Percentiles rank a stretch among this genome's conserved stretches.
Evolutionary conservation across 1,140 invertebrate genomes (phyloP).

Genomic region (Zaprionus taronus): DNA sequence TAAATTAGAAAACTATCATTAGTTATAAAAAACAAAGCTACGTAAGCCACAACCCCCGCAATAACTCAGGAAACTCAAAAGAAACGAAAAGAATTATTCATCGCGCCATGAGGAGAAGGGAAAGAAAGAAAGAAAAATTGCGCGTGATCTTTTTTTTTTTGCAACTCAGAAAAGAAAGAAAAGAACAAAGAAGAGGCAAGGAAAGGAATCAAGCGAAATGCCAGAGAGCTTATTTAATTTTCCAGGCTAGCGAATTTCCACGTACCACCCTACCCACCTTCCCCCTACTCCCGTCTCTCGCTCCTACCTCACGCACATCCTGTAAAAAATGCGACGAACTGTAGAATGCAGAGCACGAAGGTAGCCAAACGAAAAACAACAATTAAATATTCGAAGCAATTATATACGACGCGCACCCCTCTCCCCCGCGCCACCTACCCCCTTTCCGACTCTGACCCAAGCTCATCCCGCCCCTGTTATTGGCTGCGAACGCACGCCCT

Average conservation of each 20-base stretch:
- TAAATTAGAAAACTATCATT: conserved; percentile 40
- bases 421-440: neutral
- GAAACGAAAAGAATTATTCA: neutral
- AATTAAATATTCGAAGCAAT: conserved; percentile 74
- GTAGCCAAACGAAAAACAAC: conserved; percentile 31
- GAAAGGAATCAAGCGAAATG: conserved; percentile 5
- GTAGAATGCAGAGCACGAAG: conserved; percentile 21
- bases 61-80: neutral
- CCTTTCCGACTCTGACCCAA: neutral
- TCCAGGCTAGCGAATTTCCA: conserved; percentile 13
- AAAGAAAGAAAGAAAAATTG: conserved; percentile 7
- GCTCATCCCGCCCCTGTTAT: conserved; percentile 32
- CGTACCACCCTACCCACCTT: neutral
- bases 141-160: conserved; percentile 19
- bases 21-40: conserved; percentile 42
- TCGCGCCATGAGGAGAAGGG: neutral
- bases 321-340: conserved; percentile 1
- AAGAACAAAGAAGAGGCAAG: conserved; percentile 1
- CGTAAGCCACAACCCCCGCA: neutral
- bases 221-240: conserved; percentile 18
- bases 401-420: conserved; percentile 30
- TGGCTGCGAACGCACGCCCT: conserved; percentile 57
- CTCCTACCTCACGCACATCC: neutral
- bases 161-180: conserved; percentile 6
- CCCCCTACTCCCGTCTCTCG: neutral